Conservation (phyloP, 2,797 vertebrate species). For the Halcyon chelicuti region DNA sequence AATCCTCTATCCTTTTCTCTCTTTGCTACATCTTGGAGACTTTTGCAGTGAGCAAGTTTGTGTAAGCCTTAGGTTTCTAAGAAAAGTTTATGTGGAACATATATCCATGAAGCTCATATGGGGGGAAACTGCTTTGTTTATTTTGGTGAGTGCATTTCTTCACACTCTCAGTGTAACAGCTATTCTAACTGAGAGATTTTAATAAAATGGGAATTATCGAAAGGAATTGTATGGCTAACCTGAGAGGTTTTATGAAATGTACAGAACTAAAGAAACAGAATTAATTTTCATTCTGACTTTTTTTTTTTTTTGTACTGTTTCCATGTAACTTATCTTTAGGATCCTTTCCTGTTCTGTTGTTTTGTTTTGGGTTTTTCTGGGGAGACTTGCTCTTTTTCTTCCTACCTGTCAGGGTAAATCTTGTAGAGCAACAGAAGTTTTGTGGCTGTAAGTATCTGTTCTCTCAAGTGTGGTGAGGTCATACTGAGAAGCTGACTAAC, state of each 20-base stretch:
- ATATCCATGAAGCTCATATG: not conserved
- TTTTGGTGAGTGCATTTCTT: not conserved
- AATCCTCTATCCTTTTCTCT: not conserved
- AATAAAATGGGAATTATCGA: not conserved
- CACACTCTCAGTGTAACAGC: not conserved
- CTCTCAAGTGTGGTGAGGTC: not conserved
- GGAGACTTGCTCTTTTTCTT: not conserved
- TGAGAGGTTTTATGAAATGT: not conserved
- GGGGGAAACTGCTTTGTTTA: not conserved
- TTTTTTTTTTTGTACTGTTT: not conserved
- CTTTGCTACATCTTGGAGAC: not conserved
- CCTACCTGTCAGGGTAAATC: not conserved
- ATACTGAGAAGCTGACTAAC: slow-evolving; percentile 16
- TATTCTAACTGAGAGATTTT: not conserved
- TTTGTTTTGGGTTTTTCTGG: not conserved
- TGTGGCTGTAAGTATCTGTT: not conserved
- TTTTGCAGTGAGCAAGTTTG: not conserved
- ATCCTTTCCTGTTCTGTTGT: not conserved
- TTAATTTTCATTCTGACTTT: not conserved
- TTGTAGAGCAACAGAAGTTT: not conserved
- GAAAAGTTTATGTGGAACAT: not conserved
- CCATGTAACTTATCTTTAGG: not conserved
- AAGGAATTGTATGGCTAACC: not conserved
- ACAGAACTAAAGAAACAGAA: not conserved
- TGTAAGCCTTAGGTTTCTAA: not conserved